A percentile compares a stretch with the other conserved stretches of the same genome.
Conservation (phyloP, 1,140 invertebrate species). For the Brachionus sp. region DNA sequence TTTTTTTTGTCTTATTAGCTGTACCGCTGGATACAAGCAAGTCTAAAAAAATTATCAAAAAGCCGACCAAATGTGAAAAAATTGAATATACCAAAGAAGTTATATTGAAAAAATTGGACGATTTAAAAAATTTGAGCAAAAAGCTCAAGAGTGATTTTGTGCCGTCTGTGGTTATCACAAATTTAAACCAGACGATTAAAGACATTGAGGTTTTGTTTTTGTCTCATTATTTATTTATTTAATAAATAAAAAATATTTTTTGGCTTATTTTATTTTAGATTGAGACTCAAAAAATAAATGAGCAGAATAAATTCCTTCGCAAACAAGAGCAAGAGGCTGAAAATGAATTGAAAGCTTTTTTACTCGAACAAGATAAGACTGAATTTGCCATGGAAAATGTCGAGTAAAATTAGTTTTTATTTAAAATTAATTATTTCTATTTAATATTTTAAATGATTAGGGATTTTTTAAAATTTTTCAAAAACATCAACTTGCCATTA, state of each 20-base stretch:
- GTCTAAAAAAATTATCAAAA: not conserved
- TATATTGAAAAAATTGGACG: not conserved
- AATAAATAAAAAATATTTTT: not conserved
- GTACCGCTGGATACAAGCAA: not conserved
- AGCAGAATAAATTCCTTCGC: slow-evolving; percentile 27
- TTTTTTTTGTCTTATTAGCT: not conserved
- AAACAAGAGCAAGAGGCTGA: slow-evolving; percentile 6
- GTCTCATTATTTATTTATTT: not conserved
- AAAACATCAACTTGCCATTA: not conserved
- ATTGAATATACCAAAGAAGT: slow-evolving; percentile 20
- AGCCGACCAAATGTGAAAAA: slow-evolving; percentile 31
- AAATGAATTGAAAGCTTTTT: slow-evolving; percentile 19
- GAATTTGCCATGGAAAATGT: slow-evolving; percentile 35
- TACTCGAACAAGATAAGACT: slow-evolving; percentile 14
- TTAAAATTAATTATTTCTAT: not conserved
- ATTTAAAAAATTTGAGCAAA: not conserved
- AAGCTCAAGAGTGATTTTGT: slow-evolving; percentile 27
- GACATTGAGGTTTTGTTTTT: slow-evolving; percentile 15
- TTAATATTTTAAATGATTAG: too few species aligned
- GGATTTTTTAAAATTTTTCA: not conserved
- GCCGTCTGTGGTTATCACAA: not conserved
- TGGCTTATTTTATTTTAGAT: not conserved
- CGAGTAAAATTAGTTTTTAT: not conserved
- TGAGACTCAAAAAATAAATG: slow-evolving; percentile 23
- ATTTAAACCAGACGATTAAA: slow-evolving; percentile 38